A percentile compares a stretch with the other conserved stretches of the same genome.
These are phyloP conservation scores for Mustela lutreola DNA, from an alignment of 2,113 vertebrate genomes.

Conservation along the genomic window DNA sequence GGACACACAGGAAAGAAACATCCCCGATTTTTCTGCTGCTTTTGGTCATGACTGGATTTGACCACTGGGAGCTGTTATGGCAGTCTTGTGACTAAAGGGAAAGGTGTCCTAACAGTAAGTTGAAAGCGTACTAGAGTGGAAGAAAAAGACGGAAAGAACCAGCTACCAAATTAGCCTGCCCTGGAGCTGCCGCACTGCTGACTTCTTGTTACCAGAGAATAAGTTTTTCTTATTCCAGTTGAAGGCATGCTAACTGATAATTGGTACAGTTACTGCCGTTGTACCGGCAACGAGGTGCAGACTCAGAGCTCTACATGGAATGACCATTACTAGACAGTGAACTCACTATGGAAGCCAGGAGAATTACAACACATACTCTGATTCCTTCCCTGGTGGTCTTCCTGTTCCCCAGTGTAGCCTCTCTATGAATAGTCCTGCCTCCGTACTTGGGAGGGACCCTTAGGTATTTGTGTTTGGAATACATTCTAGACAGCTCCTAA, in stretches of 20 bases:
- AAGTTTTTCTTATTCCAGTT: neutral
- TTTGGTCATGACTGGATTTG: neutral
- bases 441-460: neutral
- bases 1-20: neutral
- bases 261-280: neutral
- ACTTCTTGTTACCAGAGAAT: neutral
- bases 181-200: neutral
- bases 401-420: neutral
- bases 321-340: neutral
- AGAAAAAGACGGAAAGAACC: neutral
- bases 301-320: neutral
- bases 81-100: neutral
- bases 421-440: slow-evolving; percentile 26
- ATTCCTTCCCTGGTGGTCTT: neutral
- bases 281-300: neutral
- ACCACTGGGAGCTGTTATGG: neutral
- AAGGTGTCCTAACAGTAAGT: neutral
- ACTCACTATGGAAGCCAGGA: neutral
- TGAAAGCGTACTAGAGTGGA: neutral
- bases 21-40: neutral
- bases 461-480: slow-evolving; percentile 44
- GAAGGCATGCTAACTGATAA: neutral
- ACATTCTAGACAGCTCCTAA: neutral
- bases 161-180: neutral
- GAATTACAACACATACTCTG: neutral